These are phyloP conservation scores for Lasiurus borealis DNA, from an alignment of 2,113 vertebrate genomes.

Conservation along the genomic window DNA sequence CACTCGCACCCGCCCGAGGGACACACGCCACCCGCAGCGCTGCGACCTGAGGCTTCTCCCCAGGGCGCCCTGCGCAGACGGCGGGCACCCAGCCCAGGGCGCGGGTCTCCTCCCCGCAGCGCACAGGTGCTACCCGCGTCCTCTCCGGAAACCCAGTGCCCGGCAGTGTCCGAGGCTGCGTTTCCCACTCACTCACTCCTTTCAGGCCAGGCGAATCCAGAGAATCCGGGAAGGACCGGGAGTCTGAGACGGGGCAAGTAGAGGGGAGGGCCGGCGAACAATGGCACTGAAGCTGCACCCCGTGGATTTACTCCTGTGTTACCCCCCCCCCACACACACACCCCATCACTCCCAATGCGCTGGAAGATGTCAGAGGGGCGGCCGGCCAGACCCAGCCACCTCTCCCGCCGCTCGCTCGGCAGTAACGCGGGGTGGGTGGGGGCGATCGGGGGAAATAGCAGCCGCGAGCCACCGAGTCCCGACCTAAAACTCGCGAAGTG, in stretches of 20 bases:
- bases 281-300: constrained; percentile 41
- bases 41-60: neutral
- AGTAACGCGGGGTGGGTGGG: neutral
- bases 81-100: neutral
- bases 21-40: neutral
- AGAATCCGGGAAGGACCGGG: neutral
- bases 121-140: neutral
- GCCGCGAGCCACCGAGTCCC: neutral
- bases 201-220: accelerated
- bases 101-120: neutral
- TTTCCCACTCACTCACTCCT: neutral
- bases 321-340: constrained; percentile 7
- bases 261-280: neutral
- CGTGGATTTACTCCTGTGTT: constrained; percentile 31
- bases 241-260: neutral
- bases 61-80: neutral
- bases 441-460: neutral
- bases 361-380: neutral
- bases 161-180: neutral
- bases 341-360: neutral
- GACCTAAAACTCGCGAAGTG: neutral
- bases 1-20: neutral
- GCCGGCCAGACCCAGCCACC: neutral
- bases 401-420: neutral
- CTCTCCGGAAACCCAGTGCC: neutral